phyloP scores from a whole-genome alignment of 2,888 invertebrate genomes.

The Drosophila subquinaria region DNA sequence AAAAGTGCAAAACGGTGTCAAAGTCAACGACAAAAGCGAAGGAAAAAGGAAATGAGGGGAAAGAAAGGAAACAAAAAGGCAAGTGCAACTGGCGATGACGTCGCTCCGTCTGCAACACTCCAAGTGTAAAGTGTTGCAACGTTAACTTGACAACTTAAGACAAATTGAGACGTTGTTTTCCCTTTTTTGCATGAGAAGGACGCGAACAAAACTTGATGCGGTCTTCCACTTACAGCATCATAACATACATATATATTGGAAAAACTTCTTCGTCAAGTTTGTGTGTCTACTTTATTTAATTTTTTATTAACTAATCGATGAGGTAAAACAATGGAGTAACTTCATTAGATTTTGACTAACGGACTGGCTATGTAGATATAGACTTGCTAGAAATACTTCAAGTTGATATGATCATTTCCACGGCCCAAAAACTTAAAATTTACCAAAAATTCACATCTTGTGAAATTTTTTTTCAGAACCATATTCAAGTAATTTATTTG shows the following conservation, averaged over 20 bases:
- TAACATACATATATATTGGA: constrained; percentile 2
- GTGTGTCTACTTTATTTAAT: background rate
- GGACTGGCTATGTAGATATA: background rate
- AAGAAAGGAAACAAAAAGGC: background rate
- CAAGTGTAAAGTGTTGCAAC: constrained; percentile 61
- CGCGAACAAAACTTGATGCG: constrained; percentile 35
- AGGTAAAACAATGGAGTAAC: background rate
- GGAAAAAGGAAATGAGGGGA: background rate
- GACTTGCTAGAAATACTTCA: no score
- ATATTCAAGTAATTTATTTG: no score
- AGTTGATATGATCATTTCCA: no score
- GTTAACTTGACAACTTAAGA: constrained; percentile 74
- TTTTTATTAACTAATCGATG: constrained; percentile 1
- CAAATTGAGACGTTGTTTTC: constrained; percentile 73
- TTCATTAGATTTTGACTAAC: background rate
- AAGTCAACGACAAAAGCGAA: constrained; percentile 58
- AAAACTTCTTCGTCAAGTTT: background rate
- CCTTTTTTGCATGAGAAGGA: constrained; percentile 16
- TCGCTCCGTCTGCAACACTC: constrained; percentile 41
- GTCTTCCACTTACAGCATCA: background rate
- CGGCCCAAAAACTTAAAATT: no score
- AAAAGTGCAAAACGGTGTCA: constrained; percentile 79
- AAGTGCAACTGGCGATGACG: constrained; percentile 40
- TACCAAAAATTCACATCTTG: no score
- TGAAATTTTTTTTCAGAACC: no score